These are phyloP conservation scores for Cosmorhoe ocellata DNA, from an alignment of 2,888 invertebrate genomes.

Conservation along the genomic window DNA sequence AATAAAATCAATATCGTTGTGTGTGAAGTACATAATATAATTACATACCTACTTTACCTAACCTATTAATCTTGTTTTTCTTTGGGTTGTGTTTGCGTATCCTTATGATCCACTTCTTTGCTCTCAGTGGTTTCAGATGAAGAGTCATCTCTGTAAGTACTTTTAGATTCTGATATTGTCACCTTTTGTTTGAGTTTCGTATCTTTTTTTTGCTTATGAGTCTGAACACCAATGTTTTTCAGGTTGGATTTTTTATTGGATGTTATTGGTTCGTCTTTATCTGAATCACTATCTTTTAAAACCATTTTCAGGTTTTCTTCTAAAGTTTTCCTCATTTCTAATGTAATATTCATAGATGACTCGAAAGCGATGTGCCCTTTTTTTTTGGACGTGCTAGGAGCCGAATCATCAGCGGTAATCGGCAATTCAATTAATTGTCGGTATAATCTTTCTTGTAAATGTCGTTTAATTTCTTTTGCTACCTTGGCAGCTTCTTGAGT, in stretches of 20 bases:
- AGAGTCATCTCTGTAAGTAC: neutral
- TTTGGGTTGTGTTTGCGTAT: slow-evolving; percentile 48
- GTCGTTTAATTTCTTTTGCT: slow-evolving; percentile 32
- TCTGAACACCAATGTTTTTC: slow-evolving; percentile 48
- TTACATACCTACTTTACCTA: too few species aligned
- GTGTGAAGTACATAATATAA: too few species aligned
- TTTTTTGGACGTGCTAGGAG: slow-evolving; percentile 10
- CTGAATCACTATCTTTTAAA: neutral
- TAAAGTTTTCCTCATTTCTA: slow-evolving; percentile 34
- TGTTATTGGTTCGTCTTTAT: neutral
- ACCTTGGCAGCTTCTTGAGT: slow-evolving; percentile 31
- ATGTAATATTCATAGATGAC: slow-evolving; percentile 36
- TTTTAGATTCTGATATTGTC: slow-evolving; percentile 43
- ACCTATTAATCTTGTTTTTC: slow-evolving; percentile 54
- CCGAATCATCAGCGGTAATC: neutral
- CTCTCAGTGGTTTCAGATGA: slow-evolving; percentile 11
- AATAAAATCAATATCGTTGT: too few species aligned
- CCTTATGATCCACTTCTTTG: slow-evolving; percentile 30
- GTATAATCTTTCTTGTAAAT: slow-evolving; percentile 30
- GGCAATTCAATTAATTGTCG: slow-evolving; percentile 25
- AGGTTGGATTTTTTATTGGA: slow-evolving; percentile 43
- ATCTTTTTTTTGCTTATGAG: slow-evolving; percentile 30
- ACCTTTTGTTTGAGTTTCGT: slow-evolving; percentile 37
- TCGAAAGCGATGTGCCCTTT: slow-evolving; percentile 24
- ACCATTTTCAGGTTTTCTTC: slow-evolving; percentile 17